Evolutionary conservation across 1,140 invertebrate genomes (phyloP).

Genomic region (Drosophila punjabiensis): DNA sequence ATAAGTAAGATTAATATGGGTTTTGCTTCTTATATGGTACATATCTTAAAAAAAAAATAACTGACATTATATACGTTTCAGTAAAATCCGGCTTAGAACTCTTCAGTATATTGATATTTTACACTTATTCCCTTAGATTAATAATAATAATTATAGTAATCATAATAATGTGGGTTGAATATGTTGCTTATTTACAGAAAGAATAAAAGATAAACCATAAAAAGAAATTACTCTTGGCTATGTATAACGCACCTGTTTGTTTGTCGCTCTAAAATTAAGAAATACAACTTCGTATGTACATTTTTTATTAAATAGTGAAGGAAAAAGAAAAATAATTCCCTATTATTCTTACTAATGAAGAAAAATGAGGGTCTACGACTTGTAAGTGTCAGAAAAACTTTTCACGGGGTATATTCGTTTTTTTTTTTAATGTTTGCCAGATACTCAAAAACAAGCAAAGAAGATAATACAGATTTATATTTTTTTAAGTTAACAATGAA

Average conservation of each 20-base stretch:
- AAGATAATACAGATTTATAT: not conserved
- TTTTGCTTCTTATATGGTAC: slow-evolving; percentile 46
- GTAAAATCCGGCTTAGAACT: slow-evolving; percentile 63
- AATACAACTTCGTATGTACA: slow-evolving; percentile 49
- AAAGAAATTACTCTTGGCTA: slow-evolving; percentile 1
- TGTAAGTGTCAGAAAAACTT: slow-evolving; percentile 17
- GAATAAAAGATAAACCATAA: slow-evolving; percentile 31
- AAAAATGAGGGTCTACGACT: slow-evolving; percentile 2
- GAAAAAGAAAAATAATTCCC: not conserved
- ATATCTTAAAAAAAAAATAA: slow-evolving; percentile 73
- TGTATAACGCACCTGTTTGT: slow-evolving; percentile 13
- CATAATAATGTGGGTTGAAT: slow-evolving; percentile 7
- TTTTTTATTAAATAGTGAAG: not conserved
- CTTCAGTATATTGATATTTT: slow-evolving; percentile 44
- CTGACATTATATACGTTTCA: slow-evolving; percentile 62
- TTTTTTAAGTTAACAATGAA: not conserved
- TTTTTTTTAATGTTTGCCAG: slow-evolving; percentile 1
- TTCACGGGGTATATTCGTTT: slow-evolving; percentile 56
- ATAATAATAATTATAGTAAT: slow-evolving; percentile 2
- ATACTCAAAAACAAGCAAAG: not conserved
- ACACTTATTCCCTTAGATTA: slow-evolving; percentile 40
- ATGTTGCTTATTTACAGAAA: slow-evolving; percentile 57
- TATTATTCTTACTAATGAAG: slow-evolving; percentile 10
- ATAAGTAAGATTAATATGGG: slow-evolving; percentile 21
- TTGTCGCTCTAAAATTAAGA: slow-evolving; percentile 35